Evolutionary conservation across 2,797 vertebrate species (phyloP).

Genomic region (Leptatherina wallacei): DNA sequence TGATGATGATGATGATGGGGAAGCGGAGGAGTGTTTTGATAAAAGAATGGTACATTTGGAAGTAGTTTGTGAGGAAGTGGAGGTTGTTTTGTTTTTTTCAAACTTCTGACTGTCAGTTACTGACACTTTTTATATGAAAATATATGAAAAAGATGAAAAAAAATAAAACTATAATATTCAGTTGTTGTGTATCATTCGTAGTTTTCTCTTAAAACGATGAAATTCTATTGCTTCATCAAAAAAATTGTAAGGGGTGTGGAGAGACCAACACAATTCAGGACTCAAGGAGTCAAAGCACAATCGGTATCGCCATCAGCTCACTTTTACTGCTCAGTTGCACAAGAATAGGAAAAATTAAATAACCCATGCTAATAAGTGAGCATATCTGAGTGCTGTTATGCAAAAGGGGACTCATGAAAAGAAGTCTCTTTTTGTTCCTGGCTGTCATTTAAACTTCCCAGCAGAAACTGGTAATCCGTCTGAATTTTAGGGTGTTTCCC

Average conservation of each 20-base stretch:
- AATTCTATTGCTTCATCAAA: constrained; percentile 36
- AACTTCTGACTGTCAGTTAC: constrained; percentile 84
- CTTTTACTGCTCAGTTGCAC: constrained; percentile 37
- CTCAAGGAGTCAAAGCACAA: constrained; percentile 59
- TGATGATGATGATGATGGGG: constrained; percentile 18
- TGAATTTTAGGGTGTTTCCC: constrained; percentile 58
- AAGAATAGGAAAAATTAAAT: constrained; percentile 19
- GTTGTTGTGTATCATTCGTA: constrained; percentile 77
- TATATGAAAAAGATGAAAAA: constrained; percentile 62
- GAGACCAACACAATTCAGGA: constrained; percentile 54
- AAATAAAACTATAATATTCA: constrained; percentile 77
- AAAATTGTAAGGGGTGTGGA: constrained; percentile 39
- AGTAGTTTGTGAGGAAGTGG: constrained; percentile 75
- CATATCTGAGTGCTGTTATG: constrained; percentile 39
- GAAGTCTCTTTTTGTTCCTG: constrained; percentile 40
- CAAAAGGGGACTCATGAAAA: constrained; percentile 47
- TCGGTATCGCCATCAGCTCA: constrained; percentile 37
- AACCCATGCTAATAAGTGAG: constrained; percentile 11
- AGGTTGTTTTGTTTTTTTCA: constrained; percentile 62
- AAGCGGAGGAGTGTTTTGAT: constrained; percentile 44
- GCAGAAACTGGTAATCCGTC: constrained; percentile 20
- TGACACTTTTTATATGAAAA: constrained; percentile 80
- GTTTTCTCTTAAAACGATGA: constrained; percentile 60
- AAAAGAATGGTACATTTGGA: constrained; percentile 83
- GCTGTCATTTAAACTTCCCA: constrained; percentile 23